Conservation (phyloP, 1,140 invertebrate species). For the Yoshiicerus persimilis region DNA sequence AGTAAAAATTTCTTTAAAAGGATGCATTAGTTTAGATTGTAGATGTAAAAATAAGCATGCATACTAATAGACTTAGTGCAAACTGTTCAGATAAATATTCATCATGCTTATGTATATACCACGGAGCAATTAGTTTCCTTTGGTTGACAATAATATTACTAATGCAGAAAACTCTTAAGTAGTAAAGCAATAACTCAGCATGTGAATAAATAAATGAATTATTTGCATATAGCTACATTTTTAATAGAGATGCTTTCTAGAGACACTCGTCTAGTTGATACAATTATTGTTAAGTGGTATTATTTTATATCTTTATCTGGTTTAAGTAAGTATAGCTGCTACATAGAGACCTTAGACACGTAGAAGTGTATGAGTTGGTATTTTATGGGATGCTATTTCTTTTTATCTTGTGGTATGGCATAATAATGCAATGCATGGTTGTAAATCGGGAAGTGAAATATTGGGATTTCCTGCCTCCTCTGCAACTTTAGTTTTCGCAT, state of each 20-base stretch:
- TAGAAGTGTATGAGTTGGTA: neutral
- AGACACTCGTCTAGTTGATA: too few relatives aligned
- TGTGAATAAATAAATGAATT: neutral
- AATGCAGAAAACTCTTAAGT: neutral
- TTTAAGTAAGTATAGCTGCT: neutral
- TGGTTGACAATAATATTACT: neutral
- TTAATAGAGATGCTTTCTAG: too few relatives aligned
- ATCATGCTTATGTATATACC: too few relatives aligned
- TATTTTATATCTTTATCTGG: neutral
- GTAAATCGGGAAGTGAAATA: constrained; percentile 22
- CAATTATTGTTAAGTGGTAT: too few relatives aligned
- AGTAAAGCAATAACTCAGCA: neutral
- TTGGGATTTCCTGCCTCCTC: constrained; percentile 7
- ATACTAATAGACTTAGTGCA: neutral
- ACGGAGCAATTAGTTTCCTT: too few relatives aligned
- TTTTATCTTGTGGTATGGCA: neutral
- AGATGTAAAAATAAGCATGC: too few relatives aligned
- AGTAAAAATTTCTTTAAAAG: neutral
- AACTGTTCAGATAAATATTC: too few relatives aligned
- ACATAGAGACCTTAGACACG: neutral
- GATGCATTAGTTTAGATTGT: too few relatives aligned
- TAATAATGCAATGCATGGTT: neutral
- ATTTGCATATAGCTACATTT: neutral
- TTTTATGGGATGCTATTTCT: neutral
- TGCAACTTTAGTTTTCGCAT: neutral